Evolutionary conservation across 2,797 vertebrate species (phyloP).

Genomic region (Halcyon smyrnensis): DNA sequence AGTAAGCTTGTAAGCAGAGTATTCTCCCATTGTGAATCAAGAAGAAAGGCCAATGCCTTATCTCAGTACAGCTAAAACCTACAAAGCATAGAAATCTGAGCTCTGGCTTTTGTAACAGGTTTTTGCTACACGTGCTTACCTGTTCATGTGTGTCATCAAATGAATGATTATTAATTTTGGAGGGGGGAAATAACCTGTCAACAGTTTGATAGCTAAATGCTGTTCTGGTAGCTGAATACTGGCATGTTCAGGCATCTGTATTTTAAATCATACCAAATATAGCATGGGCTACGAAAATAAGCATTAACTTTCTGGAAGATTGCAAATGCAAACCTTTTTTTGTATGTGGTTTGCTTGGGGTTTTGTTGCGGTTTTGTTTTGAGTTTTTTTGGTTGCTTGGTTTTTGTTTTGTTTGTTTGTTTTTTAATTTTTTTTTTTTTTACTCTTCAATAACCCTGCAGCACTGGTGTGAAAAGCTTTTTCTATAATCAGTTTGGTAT

Average conservation of each 20-base stretch:
- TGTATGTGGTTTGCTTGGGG: background rate
- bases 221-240: background rate
- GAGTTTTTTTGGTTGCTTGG: background rate
- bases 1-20: background rate
- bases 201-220: background rate
- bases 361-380: background rate
- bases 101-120: background rate
- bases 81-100: background rate
- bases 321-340: background rate
- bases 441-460: background rate
- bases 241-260: background rate
- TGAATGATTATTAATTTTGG: background rate
- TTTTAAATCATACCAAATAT: background rate
- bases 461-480: background rate
- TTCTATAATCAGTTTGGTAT: background rate
- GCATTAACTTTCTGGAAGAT: background rate
- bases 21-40: conserved; percentile 14
- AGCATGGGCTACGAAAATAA: background rate
- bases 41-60: conserved; percentile 32
- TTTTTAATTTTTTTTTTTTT: background rate
- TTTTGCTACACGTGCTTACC: background rate
- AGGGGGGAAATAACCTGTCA: background rate
- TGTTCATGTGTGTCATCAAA: background rate
- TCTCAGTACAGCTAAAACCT: conserved; percentile 1
- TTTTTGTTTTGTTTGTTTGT: background rate